Percentiles rank a stretch among this genome's conserved stretches.
Evolutionary conservation across 2,113 vertebrate species (phyloP).

Genomic region (Brevimyrus niger): DNA sequence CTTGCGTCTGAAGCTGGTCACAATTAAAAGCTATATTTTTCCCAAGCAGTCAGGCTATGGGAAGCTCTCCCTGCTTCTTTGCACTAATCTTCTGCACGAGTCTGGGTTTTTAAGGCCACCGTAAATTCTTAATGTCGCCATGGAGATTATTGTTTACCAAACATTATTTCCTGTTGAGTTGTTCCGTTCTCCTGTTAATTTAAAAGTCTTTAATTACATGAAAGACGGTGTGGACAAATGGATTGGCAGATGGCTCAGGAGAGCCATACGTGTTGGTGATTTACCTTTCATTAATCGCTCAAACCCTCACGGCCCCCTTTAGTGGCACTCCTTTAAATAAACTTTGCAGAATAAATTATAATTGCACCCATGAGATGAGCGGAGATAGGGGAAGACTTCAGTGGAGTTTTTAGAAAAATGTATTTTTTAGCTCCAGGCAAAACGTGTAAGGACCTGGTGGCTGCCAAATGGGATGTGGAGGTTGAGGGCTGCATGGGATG

Average conservation of each 20-base stretch:
- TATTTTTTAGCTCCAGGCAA: not conserved
- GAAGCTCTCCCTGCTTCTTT: not conserved
- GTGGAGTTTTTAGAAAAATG: not conserved
- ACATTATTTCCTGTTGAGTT: not conserved
- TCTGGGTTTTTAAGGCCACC: not conserved
- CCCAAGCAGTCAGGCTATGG: not conserved
- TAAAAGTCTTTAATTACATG: not conserved
- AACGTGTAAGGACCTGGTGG: not conserved
- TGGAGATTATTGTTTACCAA: not conserved
- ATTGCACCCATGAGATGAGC: not conserved
- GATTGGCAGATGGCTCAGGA: not conserved
- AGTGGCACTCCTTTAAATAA: not conserved
- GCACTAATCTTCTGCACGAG: not conserved
- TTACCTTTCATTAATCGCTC: conserved; percentile 10
- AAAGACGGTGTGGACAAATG: not conserved
- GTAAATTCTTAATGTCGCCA: not conserved
- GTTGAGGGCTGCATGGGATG: not conserved
- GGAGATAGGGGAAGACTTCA: not conserved
- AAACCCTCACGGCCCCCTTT: not conserved
- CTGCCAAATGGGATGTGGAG: not conserved
- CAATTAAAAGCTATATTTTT: not conserved
- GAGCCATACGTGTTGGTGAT: not conserved
- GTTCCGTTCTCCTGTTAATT: not conserved
- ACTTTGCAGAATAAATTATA: not conserved
- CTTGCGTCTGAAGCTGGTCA: not conserved